Base-by-base conservation (phyloP, 1,140 invertebrate genomes). In the Brachionus asplanchnoidis region DNA sequence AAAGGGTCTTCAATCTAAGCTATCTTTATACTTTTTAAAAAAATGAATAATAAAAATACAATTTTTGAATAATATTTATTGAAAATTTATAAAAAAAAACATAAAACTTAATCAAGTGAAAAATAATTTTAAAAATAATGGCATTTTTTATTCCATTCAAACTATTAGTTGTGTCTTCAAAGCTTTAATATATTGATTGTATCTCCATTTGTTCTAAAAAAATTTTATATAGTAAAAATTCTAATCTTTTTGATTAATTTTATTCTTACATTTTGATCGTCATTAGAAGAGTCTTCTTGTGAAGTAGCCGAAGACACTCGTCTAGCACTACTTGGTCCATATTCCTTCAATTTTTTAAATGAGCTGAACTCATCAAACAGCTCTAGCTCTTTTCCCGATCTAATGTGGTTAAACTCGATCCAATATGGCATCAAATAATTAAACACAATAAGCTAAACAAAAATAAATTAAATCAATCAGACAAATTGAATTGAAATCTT, bases 371-470 rank as follows among this genome's bases (percentile, higher is more conserved):
- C 79, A 20, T 82, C 79, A 23, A 82, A 82, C 28, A 82, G 14
- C 11, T 82, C 79, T 3, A 82, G 32, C n/a, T 82, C 79, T 82
- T 82, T 82, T 32, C 65, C 40, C 8, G 53, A 60, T 42, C 79
- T 2, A 82, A 65, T 82, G 60, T 82, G 53, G 60, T 82, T 82
- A 36, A 82, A 82, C 26, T 82, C 79, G 32, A 82, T 82, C 79
- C 79, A 82, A 65, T 65, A 68, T 4, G 79, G 79, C 53, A 82
- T 60, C 53, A 82, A 68, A 17, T 9, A 32, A 26, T 65, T 60
- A 60, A 82, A 82, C 14, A 82, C 32, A 44, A 68, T 82, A 7
- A 82, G 26, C 79, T 82, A 28, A 82, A 56, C 3, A 6, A 80
- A 82, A 65, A 44, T 53, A 8, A 44, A 11, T 9, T 46, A 78